Percentiles rank a stretch among this genome's conserved stretches.
Evolutionary conservation across 2,888 invertebrate species (phyloP).

Genomic region (Anoncus sp.): DNA sequence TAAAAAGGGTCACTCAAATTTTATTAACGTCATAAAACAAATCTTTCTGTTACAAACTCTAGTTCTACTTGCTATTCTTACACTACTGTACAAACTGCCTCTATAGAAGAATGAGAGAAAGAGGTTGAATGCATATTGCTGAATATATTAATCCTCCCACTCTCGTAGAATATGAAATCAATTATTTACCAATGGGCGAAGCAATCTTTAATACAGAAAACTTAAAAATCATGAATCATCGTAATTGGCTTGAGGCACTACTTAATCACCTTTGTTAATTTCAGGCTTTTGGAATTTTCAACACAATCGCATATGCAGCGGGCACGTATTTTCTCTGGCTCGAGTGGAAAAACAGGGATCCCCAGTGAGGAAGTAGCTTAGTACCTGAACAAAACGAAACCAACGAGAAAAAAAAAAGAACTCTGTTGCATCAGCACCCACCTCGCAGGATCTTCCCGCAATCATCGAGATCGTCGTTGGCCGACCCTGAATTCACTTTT

Average conservation of each 20-base stretch:
- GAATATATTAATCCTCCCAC: not conserved
- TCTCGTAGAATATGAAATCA: not conserved
- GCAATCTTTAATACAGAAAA: not conserved
- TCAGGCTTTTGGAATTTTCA: conserved; percentile 93
- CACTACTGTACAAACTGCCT: no score
- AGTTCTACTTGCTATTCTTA: no score
- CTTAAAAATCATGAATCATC: not conserved
- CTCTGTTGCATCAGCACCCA: conserved; percentile 49
- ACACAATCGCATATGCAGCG: conserved; percentile 91
- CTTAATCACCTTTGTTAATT: not conserved
- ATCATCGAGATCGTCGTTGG: conserved; percentile 43
- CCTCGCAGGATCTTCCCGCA: conserved; percentile 56
- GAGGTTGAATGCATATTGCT: not conserved
- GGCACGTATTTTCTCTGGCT: conserved; percentile 90
- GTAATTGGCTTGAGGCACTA: not conserved
- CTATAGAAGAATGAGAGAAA: no score
- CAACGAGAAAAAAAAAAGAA: conserved; percentile 20
- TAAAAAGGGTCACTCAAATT: no score
- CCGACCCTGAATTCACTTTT: conserved; percentile 30
- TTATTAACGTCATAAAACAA: no score
- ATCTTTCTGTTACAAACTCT: no score
- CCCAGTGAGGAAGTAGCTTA: conserved; percentile 71
- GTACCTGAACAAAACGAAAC: conserved; percentile 66
- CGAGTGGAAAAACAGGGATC: conserved; percentile 87
- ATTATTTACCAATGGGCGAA: not conserved